Base-by-base conservation (phyloP, 2,113 vertebrate species). In the Oncorhynchus clarkii region DNA sequence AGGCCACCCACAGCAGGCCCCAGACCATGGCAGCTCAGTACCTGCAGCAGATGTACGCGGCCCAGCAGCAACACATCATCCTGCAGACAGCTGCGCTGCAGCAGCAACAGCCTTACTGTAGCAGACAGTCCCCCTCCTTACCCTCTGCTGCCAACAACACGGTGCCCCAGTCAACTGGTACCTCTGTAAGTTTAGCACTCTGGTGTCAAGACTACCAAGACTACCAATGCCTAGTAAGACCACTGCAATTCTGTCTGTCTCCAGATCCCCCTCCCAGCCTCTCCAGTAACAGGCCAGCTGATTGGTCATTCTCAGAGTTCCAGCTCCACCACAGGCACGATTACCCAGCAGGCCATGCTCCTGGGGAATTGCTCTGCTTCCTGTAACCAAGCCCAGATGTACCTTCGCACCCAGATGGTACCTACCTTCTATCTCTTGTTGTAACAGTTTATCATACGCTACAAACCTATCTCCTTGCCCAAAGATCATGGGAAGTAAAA, bases 351-450 rank as follows among this genome's bases (percentile, higher is more conserved):
- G 92, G 94, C 96, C 59, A 95, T 97, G 95, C 89, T 97, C 67
- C 91, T 97, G 82, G 96, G 96, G 85, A 96, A 94, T 84, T 93
- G 95, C 80, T 96, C 96, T 9, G 93, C 95, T 77, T 95, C 93
- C 89, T 87, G 95, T 75, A 98, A 95, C 90, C 96, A 97, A 92
- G 95, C 97, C 86, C 97, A 98, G 84, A 97, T 98, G 96, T 97
- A 97, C 77, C 96, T 98, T 1, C 94, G 96, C 84, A 97, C 96
- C 87, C 97, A 98, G 89, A 98, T 97, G 96, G 97, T 97, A 86
- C 39, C 31, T 70, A 66, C 31, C 3, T 67, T 65, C 31, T 31
- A 29, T 67, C 16, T 26, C 20, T 24, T 71, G 12, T 27, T 20
- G 45, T 54, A 54, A 54, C 51, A 24, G 22, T 24, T 24, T 24